Evolutionary conservation across 2,113 vertebrate genomes (phyloP).

Genomic region (Papio anubis): DNA sequence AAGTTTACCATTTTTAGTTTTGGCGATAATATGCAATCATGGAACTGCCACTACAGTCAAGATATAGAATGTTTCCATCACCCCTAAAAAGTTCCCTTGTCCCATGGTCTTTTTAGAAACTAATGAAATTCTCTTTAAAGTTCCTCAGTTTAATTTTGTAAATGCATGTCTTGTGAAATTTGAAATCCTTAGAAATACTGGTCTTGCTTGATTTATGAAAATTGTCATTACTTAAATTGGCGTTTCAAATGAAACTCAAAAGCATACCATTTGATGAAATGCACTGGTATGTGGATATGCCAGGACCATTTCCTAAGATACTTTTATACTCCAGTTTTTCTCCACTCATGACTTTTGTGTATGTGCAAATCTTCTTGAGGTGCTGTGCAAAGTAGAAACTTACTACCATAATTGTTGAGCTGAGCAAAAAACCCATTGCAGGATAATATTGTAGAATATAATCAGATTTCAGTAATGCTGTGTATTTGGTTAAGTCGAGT

Average conservation of each 20-base stretch:
- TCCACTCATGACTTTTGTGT: not conserved
- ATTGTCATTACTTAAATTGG: constrained; percentile 29
- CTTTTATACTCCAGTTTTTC: constrained; percentile 1
- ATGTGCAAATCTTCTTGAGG: constrained; percentile 53
- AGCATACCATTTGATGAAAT: not conserved
- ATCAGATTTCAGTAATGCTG: constrained; percentile 46
- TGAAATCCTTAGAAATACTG: not conserved
- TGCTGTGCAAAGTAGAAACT: constrained; percentile 52
- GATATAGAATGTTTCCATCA: not conserved
- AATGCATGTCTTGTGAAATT: not conserved
- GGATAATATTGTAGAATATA: constrained; percentile 56
- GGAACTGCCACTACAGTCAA: not conserved
- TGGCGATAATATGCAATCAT: not conserved
- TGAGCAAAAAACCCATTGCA: constrained; percentile 26
- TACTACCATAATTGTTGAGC: constrained; percentile 51
- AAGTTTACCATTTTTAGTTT: constrained; percentile 39
- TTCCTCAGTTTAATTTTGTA: constrained; percentile 45
- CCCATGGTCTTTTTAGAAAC: not conserved
- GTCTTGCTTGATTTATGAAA: constrained; percentile 22
- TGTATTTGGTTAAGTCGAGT: constrained; percentile 63
- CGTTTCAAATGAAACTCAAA: constrained; percentile 45
- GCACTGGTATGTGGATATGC: not conserved
- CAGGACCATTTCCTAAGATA: not conserved
- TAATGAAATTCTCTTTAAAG: constrained; percentile 44
- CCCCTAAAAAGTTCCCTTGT: not conserved